Evolutionary conservation across 2,797 vertebrate genomes (phyloP), one percentile per base, ranked within the genome.

Genomic region (Epinephelus awoara): DNA sequence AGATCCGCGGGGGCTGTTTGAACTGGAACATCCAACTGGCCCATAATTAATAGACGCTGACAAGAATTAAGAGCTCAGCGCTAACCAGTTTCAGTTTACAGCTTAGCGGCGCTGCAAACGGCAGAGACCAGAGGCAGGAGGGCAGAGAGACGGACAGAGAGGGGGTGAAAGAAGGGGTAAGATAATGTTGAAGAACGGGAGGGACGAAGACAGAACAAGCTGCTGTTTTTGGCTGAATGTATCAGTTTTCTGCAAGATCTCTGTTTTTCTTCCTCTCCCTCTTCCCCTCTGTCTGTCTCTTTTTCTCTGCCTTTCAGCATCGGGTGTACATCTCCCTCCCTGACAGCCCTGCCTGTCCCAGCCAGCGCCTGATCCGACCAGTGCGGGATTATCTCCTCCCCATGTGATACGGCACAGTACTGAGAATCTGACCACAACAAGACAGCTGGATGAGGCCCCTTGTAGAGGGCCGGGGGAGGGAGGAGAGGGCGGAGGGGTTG

Each of bases 1-100:
- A 87, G 88, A 91, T 94, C 91, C 42, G 86, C 77, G 77, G 93
- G 92, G 91, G 93, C 90, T 74, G 91, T 93, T 94, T 95, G 94
- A 95, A 94, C 91, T 94, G 91, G 91, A 95, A 92, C 89, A 84
- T 91, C 88, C 91, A 91, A 92, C 91, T 87, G 89, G 85, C 85
- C 88, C 91, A 92, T 95, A 95, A 95, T 95, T 95, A 95, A 95
- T 93, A 93, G 93, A 94, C 83, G 86, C 92, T 95, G 94, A 95
- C 93, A 95, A 93, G 94, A 95, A 94, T 95, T 93, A 94, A 94
- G 84, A 94, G 91, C 91, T 92, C 92, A 91, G 89, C 64, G 89
- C 82, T 90, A 93, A 93, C 91, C 89, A 91, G 92, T 93, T 91
- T 94, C 92, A 86, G 84, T 89, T 94, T 94, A 93, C 91, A 90